Evolutionary conservation across 2,888 invertebrate species (phyloP), one percentile per base, ranked within the genome.

Genomic region (Andrena bucephala): DNA sequence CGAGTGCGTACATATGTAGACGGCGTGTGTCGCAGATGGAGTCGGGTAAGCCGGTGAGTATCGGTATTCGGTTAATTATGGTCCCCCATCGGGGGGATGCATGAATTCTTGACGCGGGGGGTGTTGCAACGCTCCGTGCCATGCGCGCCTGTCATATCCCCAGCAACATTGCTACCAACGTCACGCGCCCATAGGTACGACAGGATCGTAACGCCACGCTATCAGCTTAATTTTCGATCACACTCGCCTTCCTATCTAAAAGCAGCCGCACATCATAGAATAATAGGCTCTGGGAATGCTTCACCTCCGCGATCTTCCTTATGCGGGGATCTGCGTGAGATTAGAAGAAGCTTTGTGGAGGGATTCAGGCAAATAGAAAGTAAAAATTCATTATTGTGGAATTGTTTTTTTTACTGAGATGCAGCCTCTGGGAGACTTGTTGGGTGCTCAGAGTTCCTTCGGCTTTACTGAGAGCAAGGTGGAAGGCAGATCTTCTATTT

Each of bases 11-110:
- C 63, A 69, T 42, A 29, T 68, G 72, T 67, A 68, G 65, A 60
- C 62, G 59, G 88, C 87, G 90, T 91, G 89, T 90, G 90, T 90
- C 89, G 88, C 91, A 89, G 90, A 91, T 90, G 90, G 90, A 90
- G 90, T 88, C 87, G 87, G 90, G 89, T 84, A 85, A 90, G 89
- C 87, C 90, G 93, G 91, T 89, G 92, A 92, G 91, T 93, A 93
- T 93, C 92, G 93, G 93, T 93, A 93, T 93, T 93, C 90, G 92
- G 93, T 93, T 93, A 93, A 93, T 93, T 93, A 93, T 93, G 93
- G 92, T 93, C 92, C 93, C 92, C 91, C 91, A 88, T 90, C 91
- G 87, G 81, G 60, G 13, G 81, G 88, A 89, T 89, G 90, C 92
- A 92, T 93, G 93, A 94, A 94, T 94, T 94, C 94, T 93, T 93